Evolutionary conservation across 2,888 invertebrate species (phyloP).

Genomic region (Plebejus argus): DNA sequence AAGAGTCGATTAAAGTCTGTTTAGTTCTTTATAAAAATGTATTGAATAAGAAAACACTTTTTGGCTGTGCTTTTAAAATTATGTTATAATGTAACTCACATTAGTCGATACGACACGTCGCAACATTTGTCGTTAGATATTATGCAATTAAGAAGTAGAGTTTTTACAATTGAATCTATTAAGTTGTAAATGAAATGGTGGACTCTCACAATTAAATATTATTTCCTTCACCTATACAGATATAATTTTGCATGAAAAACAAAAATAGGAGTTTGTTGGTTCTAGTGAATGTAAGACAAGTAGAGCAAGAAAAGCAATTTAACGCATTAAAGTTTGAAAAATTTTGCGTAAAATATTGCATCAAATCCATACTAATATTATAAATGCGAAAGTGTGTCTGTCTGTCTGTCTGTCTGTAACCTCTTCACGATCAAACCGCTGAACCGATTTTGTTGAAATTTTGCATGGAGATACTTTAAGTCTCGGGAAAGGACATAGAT

Average conservation of each 20-base stretch:
- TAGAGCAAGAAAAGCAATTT: neutral
- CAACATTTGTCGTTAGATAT: conserved; percentile 7
- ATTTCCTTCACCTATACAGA: neutral
- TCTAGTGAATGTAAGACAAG: neutral
- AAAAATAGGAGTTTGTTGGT: neutral
- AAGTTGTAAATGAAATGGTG: neutral
- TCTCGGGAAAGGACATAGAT: too few relatives aligned
- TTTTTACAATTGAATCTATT: neutral
- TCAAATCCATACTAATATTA: too few relatives aligned
- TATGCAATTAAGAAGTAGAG: conserved; percentile 20
- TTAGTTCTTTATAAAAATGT: conserved; percentile 55
- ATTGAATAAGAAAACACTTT: conserved; percentile 61
- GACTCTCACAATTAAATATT: neutral
- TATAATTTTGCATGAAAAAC: neutral
- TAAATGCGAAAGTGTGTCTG: too few relatives aligned
- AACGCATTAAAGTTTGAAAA: neutral
- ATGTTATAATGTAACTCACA: conserved; percentile 42
- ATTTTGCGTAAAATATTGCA: neutral
- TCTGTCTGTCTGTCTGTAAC: too few relatives aligned
- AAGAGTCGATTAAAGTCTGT: conserved; percentile 69
- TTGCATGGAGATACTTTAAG: too few relatives aligned
- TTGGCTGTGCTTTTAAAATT: conserved; percentile 72
- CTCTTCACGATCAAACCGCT: too few relatives aligned
- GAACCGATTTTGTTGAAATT: too few relatives aligned
- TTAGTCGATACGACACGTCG: conserved; percentile 2